Evolutionary conservation across 2,797 vertebrate species (phyloP).

Genomic region (Pyrocephalus nanus): DNA sequence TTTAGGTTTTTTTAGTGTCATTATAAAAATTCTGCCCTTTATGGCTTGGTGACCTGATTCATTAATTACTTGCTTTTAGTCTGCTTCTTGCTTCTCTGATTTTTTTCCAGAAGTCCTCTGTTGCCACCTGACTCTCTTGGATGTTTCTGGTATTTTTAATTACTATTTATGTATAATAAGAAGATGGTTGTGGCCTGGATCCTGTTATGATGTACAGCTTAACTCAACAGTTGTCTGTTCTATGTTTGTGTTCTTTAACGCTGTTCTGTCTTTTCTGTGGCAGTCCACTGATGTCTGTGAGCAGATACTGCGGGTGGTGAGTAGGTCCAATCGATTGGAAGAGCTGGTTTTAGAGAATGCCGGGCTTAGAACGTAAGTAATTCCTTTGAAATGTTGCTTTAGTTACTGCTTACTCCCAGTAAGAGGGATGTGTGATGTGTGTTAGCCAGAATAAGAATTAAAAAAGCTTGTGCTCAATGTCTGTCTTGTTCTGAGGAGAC

Average conservation of each 20-base stretch:
- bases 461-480: background rate
- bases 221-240: background rate
- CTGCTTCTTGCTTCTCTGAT: background rate
- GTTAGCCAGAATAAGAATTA: background rate
- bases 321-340: slow-evolving; percentile 90
- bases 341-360: slow-evolving; percentile 94
- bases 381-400: background rate
- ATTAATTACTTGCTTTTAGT: background rate
- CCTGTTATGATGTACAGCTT: background rate
- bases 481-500: background rate
- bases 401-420: background rate
- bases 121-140: background rate
- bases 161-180: background rate
- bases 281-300: slow-evolving; percentile 95
- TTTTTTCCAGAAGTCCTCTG: slow-evolving; percentile 2
- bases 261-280: slow-evolving; percentile 54
- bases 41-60: background rate
- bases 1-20: background rate
- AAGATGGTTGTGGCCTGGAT: background rate
- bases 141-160: background rate
- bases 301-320: slow-evolving; percentile 92
- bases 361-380: slow-evolving; percentile 91
- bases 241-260: background rate
- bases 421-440: background rate
- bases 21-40: background rate